phyloP scores from a whole-genome alignment of 2,888 invertebrate genomes.

The Scaeva pyrastri region DNA sequence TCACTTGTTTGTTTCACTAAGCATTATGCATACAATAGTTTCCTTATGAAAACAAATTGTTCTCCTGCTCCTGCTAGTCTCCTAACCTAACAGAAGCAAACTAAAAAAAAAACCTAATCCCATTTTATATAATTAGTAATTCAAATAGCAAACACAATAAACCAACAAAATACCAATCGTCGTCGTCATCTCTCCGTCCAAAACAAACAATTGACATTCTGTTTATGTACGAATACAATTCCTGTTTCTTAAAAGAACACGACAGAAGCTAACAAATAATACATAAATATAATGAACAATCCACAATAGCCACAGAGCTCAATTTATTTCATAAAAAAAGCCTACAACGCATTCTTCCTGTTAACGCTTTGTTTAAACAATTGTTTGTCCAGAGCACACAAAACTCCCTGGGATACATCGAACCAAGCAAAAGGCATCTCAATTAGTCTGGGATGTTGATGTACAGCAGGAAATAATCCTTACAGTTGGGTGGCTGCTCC shows the following conservation, averaged over 20 bases:
- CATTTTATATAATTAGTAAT: conserved; percentile 83
- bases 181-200: conserved; percentile 9
- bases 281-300: conserved; percentile 40
- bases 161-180: conserved; percentile 61
- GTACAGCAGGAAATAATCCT: conserved; percentile 27
- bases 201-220: conserved; percentile 43
- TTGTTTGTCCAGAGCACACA: conserved; percentile 55
- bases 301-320: conserved; percentile 38
- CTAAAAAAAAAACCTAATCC: conserved; percentile 79
- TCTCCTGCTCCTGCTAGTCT: not conserved
- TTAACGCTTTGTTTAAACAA: conserved; percentile 64
- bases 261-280: conserved; percentile 63
- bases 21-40: not conserved
- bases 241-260: conserved; percentile 17
- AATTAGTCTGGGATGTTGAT: conserved; percentile 55
- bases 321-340: conserved; percentile 24
- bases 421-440: conserved; percentile 59
- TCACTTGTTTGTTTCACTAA: not conserved
- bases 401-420: conserved; percentile 23
- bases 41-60: not conserved
- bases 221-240: no score
- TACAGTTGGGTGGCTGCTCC: conserved; percentile 22
- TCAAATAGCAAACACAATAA: conserved; percentile 80
- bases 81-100: no score
- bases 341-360: conserved; percentile 22